phyloP scores from a whole-genome alignment of 1,140 invertebrate genomes.

The Apolygus lucorum region DNA sequence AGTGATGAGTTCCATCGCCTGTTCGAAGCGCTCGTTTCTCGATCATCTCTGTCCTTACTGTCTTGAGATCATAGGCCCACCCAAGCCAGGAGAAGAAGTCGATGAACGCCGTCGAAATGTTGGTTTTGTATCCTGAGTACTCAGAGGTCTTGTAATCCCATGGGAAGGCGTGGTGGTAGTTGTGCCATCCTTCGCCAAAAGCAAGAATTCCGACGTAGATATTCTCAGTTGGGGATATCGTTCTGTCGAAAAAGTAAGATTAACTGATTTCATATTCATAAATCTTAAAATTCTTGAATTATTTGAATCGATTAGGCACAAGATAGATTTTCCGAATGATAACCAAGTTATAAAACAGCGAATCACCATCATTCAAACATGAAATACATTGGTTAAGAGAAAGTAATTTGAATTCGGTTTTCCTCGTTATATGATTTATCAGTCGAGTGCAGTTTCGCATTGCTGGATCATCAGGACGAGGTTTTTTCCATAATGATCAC shows the following conservation, averaged over 20 bases:
- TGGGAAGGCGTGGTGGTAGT: conserved; percentile 87
- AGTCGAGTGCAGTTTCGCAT: too few relatives aligned
- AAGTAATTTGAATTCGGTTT: too few relatives aligned
- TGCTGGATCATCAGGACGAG: too few relatives aligned
- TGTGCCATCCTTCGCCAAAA: conserved; percentile 71
- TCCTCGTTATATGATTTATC: too few relatives aligned
- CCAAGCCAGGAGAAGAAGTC: conserved; percentile 49
- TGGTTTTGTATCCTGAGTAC: conserved; percentile 43
- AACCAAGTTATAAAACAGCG: too few relatives aligned
- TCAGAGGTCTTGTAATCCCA: conserved; percentile 69
- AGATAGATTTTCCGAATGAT: too few relatives aligned
- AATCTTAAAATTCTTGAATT: too few relatives aligned
- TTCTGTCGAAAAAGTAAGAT: conserved; percentile 40
- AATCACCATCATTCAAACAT: too few relatives aligned
- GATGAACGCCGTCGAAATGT: conserved; percentile 44
- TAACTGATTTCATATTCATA: too few relatives aligned
- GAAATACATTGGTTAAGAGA: too few relatives aligned
- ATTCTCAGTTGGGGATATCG: conserved; percentile 52
- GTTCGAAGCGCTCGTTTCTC: conserved; percentile 47
- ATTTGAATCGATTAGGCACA: too few relatives aligned
- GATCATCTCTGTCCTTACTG: conserved; percentile 46
- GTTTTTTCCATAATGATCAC: too few relatives aligned
- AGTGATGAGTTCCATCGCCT: conserved; percentile 50
- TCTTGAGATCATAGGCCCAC: conserved; percentile 53
- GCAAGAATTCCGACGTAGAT: conserved; percentile 35